Evolutionary conservation across 2,113 vertebrate genomes (phyloP), one percentile per base, ranked within the genome.

Genomic region (Myiagra hebetior): DNA sequence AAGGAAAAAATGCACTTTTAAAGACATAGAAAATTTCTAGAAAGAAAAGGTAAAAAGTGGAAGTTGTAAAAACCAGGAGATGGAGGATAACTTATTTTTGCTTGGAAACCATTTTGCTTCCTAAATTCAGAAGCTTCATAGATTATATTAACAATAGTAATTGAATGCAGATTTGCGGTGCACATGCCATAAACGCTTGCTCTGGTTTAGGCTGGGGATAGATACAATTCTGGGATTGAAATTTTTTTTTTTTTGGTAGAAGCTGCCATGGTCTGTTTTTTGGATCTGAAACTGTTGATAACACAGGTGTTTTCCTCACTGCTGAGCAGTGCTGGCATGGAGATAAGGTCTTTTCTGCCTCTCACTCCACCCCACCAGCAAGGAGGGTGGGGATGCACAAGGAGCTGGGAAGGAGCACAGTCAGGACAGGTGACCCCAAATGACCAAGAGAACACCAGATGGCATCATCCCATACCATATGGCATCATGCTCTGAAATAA

Each of bases 311-410:
- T 82, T 78, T 28, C 3, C 12, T 56, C n/a, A 56, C 6, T 42
- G 11, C 8, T 22, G 31, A 60, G 26, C 13, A 69, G 14, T 3
- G 20, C 13, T 67, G 35, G 35, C 27, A 22, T 7, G 39, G 19
- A 9, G 6, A 15, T n/a, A 44, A 47, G 21, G 30, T 2, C 8
- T 80, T 37, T 70, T 22, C 13, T 46, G 9, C 26, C 15, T 55
- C 37, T 81, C 35, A 31, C 3, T 2, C 12, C 2, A 11, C 7
- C 6, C 9, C 20, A 28, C 8, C 15, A 37, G 15, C 0, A 0
- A 47, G 13, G 2, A 17, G 33, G 3, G 2, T 73, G 15, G 5
- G 12, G 5, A 1, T 49, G 10, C 33, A 41, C 31, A 68, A 63
- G 12, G 30, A 55, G 4, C 2, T 60, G 37, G 7, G 27, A 91